Conservation (phyloP, 2,113 vertebrate species). For the Gymnogyps californianus region DNA sequence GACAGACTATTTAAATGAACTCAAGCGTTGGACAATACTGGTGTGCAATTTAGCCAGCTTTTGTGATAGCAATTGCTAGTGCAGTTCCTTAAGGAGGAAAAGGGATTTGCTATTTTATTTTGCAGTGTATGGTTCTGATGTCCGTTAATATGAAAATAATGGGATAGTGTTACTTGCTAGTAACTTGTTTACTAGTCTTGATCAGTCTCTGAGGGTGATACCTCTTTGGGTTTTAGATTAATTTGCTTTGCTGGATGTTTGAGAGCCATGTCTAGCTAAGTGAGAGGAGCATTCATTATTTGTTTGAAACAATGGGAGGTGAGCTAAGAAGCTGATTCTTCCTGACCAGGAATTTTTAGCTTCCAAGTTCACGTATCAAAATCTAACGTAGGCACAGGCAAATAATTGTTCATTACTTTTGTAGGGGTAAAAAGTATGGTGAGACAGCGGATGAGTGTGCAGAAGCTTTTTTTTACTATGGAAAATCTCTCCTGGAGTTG, state of each 20-base stretch:
- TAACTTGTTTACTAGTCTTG: background rate
- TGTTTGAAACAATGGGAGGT: background rate
- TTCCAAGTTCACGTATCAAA: background rate
- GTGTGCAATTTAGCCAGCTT: background rate
- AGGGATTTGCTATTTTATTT: background rate
- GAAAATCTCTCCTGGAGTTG: slow-evolving; percentile 92
- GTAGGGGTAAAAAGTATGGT: slow-evolving; percentile 90
- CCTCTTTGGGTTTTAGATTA: background rate
- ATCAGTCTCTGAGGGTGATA: background rate
- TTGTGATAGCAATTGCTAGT: background rate
- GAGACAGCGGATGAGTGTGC: slow-evolving; percentile 96
- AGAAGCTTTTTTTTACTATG: slow-evolving; percentile 95
- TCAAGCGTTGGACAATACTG: rapidly evolving
- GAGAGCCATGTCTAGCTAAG: background rate
- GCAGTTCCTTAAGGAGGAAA: background rate
- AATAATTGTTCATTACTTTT: background rate
- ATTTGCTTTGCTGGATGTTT: background rate
- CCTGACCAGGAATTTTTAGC: background rate
- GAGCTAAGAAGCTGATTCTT: background rate
- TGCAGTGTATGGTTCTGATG: background rate
- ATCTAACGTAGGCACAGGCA: background rate
- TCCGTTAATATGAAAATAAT: background rate
- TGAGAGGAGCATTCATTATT: background rate
- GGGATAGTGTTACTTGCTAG: background rate
- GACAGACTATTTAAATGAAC: background rate